These are phyloP conservation scores for Aleiodes sp. DNA, from an alignment of 1,140 invertebrate genomes.

Conservation along the genomic window DNA sequence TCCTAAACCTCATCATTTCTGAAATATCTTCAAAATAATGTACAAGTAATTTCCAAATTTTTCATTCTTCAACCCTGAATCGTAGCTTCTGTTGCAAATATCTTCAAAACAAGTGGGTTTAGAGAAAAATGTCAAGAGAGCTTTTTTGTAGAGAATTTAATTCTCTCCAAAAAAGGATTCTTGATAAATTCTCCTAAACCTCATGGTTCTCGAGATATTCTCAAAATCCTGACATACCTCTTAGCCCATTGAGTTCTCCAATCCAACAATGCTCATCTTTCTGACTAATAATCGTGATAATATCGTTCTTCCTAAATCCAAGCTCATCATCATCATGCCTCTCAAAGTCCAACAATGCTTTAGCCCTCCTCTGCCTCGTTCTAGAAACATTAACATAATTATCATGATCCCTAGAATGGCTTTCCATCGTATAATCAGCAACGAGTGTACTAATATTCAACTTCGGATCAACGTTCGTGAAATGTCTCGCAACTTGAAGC, in stretches of 20 bases:
- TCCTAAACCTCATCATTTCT: too few relatives aligned
- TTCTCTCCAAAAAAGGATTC: too few relatives aligned
- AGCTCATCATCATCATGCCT: conserved; percentile 98
- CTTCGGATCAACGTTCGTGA: conserved; percentile 83
- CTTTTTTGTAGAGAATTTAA: too few relatives aligned
- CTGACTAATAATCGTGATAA: conserved; percentile 96
- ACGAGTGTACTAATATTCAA: conserved; percentile 78
- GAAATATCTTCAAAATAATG: too few relatives aligned
- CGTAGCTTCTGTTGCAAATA: too few relatives aligned
- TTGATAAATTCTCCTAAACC: conserved; percentile 13
- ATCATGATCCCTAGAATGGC: conserved; percentile 92
- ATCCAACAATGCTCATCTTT: conserved; percentile 99
- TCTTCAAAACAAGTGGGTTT: too few relatives aligned
- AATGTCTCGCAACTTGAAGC: conserved; percentile 87
- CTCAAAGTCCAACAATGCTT: conserved; percentile 97
- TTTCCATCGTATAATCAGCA: conserved; percentile 95
- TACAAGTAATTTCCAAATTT: too few relatives aligned
- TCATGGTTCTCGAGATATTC: too few relatives aligned
- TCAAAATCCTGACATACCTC: conserved; percentile 71
- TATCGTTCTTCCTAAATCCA: conserved; percentile 97
- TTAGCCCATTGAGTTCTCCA: conserved; percentile 95
- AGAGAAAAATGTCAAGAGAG: too few relatives aligned
- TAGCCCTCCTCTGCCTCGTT: conserved; percentile 88
- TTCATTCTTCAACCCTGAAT: too few relatives aligned
- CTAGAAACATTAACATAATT: conserved; percentile 92